Evolutionary conservation across 2,888 invertebrate genomes (phyloP), one percentile per base, ranked within the genome.

Genomic region (Phyllotreta cruciferae): DNA sequence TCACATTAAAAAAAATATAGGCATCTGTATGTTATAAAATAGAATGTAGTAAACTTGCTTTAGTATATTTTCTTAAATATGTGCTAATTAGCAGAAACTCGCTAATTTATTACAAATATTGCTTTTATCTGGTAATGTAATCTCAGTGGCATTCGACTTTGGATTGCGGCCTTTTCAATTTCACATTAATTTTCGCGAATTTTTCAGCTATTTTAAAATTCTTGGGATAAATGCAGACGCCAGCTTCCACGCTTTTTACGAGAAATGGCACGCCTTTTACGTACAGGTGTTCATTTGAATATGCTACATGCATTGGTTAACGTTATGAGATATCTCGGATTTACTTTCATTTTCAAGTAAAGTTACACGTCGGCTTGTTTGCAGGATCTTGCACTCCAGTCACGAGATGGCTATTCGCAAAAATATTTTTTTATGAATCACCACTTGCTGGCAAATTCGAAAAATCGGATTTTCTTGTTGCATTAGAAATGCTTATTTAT

Each of bases 221-320:
- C 24, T 24, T 24, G 24, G 24, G 24, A 24, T 58, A 55, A 44
- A 47, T 56, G 53, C 58, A 63, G 64, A 62, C 63, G 58, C 54
- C 56, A 61, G 66, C 57, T 66, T 62, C 50, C 45, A 60, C 57
- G 56, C 63, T 53, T 56, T 62, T 49, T 7, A 45, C 45, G 56
- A 47, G 44, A 55, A 57, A 61, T 42, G 62, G 39, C 67, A 57
- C 67, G 62, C 62, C 62, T 64, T 54, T 35, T 38, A 41, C 52
- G 35, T 66, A 63, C 66, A 66, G 66, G 66, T 64, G 64, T 66
- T 63, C 56, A 56, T 63, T 61, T 57, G 53, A 57, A 66, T 62
- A 62, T 54, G 61, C 58, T 47, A 58, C 62, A 62, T 62, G 56
- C 24, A 24, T 24, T 24, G 24, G 24, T 24, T 24, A 41, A 39